Base-by-base conservation (phyloP, 1,140 invertebrate species). In the Zaprionus lachaisei region DNA sequence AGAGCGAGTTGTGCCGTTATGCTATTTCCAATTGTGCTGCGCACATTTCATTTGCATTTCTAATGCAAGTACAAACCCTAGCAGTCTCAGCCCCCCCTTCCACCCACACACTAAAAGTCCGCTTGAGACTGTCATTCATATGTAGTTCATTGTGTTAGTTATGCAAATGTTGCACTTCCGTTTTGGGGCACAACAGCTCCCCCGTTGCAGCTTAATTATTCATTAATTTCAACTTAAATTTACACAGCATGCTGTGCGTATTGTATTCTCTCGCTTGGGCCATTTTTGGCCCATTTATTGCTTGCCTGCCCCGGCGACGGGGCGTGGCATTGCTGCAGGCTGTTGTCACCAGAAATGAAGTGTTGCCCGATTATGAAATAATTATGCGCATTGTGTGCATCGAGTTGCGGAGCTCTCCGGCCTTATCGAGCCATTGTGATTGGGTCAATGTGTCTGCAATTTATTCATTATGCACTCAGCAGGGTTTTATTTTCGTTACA, bases 171-270 rank as follows among this genome's bases (percentile, higher is more conserved):
- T 65, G 79, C 79, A 91, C 58, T 90, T 90, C 85, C 85, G 85
- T 44, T 67, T 57, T 64, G 26, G n/a, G 17, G 31, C 11, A 20
- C 37, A 58, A 49, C 41, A 57, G 24, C n/a, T 41, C 15, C 72
- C 81, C 75, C 68, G 69, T 54, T 37, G 68, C 81, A 79, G 79
- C 70, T 85, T 90, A 90, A 90, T 90, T 90, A 90, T 91, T 85
- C 85, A 91, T 90, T 90, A 90, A 90, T 85, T 90, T 90, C 67
- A 85, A 81, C 85, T 90, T 82, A 79, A 90, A 83, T 74, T 72
- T 61, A 64, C 64, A 61, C 62, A 68, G 55, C 56, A 3, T 41
- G 37, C 55, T 34, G 31, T 64, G 22, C 7, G 51, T 64, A 14
- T 63, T 63, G 47, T 63, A 11, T 58, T 62, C 9, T 68, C 57